phyloP scores from a whole-genome alignment of 2,888 invertebrate species.

The Lasioglossum malachurum region DNA sequence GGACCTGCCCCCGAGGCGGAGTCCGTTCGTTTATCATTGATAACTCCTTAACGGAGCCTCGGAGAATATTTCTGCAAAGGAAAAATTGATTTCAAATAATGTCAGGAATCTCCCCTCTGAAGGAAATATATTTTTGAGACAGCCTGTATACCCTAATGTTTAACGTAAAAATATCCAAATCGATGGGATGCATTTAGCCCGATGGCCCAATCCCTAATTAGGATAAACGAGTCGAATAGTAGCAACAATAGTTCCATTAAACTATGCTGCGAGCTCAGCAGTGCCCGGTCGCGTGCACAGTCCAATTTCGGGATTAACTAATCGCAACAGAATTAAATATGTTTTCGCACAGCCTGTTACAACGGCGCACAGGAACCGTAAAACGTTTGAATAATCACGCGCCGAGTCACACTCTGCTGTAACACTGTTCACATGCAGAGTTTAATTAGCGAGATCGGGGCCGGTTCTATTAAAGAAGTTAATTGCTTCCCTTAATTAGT shows the following conservation, averaged over 20 bases:
- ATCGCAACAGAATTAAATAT: neutral
- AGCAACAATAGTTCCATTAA: neutral
- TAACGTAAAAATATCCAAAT: neutral
- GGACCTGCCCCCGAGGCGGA: too few species aligned
- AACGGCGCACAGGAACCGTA: neutral
- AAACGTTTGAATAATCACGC: neutral
- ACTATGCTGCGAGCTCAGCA: neutral
- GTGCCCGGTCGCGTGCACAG: neutral
- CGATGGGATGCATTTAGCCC: neutral
- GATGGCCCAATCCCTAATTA: neutral
- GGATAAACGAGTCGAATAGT: neutral
- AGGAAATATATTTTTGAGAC: too few species aligned
- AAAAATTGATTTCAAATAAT: too few species aligned
- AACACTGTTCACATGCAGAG: neutral
- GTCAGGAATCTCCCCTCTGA: too few species aligned
- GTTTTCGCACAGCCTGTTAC: neutral
- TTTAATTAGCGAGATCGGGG: conserved; percentile 18
- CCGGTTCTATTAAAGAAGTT: conserved; percentile 27
- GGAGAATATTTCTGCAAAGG: too few species aligned
- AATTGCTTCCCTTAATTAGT: conserved; percentile 30
- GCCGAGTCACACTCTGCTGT: neutral
- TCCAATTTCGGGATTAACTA: neutral
- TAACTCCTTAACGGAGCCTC: too few species aligned
- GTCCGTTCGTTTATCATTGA: too few species aligned
- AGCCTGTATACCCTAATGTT: neutral